Conservation (phyloP, 2,888 invertebrate genomes). For the Pyrrhosoma nymphula region DNA sequence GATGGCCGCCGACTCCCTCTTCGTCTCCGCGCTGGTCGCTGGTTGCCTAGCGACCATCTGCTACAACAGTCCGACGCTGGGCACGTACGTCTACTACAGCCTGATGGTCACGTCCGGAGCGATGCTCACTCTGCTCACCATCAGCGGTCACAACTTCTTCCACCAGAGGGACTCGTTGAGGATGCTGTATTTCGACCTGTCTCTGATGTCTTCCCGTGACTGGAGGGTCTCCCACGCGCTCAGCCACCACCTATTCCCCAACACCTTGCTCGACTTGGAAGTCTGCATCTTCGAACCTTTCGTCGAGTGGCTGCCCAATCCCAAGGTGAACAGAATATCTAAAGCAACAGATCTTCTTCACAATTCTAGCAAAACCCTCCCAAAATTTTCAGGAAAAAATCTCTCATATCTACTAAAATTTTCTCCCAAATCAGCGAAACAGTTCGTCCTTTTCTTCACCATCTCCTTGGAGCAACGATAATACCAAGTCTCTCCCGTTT, state of each 20-base stretch:
- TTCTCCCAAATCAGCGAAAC: no score
- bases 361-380: no score
- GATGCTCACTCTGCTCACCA: constrained; percentile 74
- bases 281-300: constrained; percentile 85
- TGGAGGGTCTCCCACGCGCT: constrained; percentile 88
- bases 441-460: no score
- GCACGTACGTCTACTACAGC: constrained; percentile 68
- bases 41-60: constrained; percentile 71
- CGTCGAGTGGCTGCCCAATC: constrained; percentile 82
- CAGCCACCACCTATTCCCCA: constrained; percentile 89
- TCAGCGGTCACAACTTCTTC: constrained; percentile 87
- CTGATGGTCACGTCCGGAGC: constrained; percentile 74
- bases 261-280: constrained; percentile 88
- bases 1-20: constrained; percentile 77
- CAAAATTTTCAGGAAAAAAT: no score
- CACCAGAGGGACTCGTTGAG: constrained; percentile 88
- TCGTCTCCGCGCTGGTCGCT: constrained; percentile 76
- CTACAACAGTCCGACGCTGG: constrained; percentile 70
- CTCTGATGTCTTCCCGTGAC: constrained; percentile 83
- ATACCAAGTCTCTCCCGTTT: no score
- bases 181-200: constrained; percentile 88
- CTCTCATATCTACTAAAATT: no score
- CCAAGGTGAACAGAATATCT: not conserved
- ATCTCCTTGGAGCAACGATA: no score
- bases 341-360: not conserved